Percentiles rank a stretch among this genome's conserved stretches.
Evolutionary conservation across 2,113 vertebrate species (phyloP).

Genomic region (Sardina pilchardus): DNA sequence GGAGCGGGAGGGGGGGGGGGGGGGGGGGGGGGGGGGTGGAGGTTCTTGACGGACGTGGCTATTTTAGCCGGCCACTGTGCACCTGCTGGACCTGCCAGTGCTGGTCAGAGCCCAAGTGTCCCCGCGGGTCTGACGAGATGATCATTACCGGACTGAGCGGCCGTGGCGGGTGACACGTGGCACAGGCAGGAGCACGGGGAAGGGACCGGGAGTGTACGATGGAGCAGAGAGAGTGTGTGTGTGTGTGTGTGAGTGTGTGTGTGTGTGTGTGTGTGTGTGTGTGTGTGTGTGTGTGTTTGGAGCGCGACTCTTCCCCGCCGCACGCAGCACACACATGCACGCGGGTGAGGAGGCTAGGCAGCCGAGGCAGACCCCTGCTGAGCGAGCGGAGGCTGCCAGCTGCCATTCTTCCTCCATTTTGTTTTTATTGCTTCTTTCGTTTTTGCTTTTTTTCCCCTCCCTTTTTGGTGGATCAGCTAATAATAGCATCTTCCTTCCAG

Average conservation of each 20-base stretch:
- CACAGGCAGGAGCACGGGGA: background rate
- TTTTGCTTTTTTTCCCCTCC: too few relatives aligned
- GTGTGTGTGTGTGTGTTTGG: background rate
- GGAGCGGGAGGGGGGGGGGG: too few relatives aligned
- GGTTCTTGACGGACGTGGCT: background rate
- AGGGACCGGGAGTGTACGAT: background rate
- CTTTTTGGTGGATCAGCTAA: background rate
- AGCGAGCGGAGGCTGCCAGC: background rate
- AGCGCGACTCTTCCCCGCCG: background rate
- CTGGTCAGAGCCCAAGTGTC: background rate
- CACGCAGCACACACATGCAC: background rate
- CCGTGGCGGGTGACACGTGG: background rate
- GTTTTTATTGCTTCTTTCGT: background rate
- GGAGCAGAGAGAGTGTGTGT: too few relatives aligned
- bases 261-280: too few relatives aligned
- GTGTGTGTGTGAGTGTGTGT: too few relatives aligned
- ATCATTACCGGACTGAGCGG: background rate
- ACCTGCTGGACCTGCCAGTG: background rate
- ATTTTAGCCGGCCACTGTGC: background rate
- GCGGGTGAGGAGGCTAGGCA: background rate
- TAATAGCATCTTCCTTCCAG: background rate
- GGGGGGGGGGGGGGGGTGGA: too few relatives aligned
- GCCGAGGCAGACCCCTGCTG: background rate
- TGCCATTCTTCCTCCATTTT: slow-evolving; percentile 9
- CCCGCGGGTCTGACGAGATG: background rate